Base-by-base conservation (phyloP, 2,113 vertebrate genomes). In the Leucopternis melanops region DNA sequence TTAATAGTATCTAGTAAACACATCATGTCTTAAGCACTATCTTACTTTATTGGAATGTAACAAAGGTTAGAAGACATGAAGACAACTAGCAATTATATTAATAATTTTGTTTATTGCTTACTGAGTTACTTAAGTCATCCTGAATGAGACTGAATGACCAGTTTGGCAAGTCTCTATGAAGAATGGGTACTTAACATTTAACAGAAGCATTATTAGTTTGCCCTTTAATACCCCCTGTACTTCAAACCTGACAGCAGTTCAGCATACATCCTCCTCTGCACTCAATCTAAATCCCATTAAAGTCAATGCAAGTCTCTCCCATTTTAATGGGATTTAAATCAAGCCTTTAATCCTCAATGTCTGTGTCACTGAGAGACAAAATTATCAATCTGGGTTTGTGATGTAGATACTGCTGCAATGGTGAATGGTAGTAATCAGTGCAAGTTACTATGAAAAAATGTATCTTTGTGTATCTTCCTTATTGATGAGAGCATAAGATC, bases 241-340 rank as follows among this genome's bases (percentile, higher is more conserved):
- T 93, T 94, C 89, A 95, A 90, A 72, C 45, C 10, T 58, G 84
- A 94, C 88, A 91, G 74, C 47, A 84, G 73, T 72, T 94, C 91
- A 85, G 62, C 66, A 44, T 95, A 84, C 83, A 61, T 38, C 26
- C 73, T 87, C 32, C 42, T 92, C 81, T 87, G 78, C 70, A 70
- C 74, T 94, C 91, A 89, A 73, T 95, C 91, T 94, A 95, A 95
- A 93, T 92, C 88, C 83, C 83, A 83, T 96, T 96, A 95, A 95
- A 94, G 90, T 95, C 90, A 94, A 83, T 82, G 40, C 83, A 85
- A 90, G 73, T 70, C 54, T 91, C 66, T 95, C 81, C 66, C 62
- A 66, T 85, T 95, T 95, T 96, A 94, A 95, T 95, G 70, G 73
- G 62, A 95, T 97, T 96, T 95, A 96, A 92, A 94, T 85, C 86